phyloP scores from a whole-genome alignment of 2,797 vertebrate genomes.

The Sebastes steindachneri region DNA sequence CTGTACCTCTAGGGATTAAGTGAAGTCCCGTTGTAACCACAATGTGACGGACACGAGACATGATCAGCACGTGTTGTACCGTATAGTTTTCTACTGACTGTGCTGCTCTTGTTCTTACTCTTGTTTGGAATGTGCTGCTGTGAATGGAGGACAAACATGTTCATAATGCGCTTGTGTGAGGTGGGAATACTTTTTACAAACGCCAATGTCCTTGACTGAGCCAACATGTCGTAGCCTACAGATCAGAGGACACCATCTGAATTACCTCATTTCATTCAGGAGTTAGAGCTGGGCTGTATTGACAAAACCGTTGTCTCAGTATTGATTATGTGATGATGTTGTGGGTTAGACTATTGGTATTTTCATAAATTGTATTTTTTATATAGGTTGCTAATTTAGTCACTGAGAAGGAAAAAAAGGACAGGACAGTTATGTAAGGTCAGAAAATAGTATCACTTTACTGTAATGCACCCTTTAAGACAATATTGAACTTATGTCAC shows the following conservation, averaged over 20 bases:
- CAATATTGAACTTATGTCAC: neutral
- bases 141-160: constrained; percentile 3
- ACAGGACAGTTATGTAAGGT: neutral
- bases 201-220: neutral
- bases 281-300: neutral
- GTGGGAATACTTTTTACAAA: neutral
- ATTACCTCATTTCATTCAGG: neutral
- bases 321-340: neutral
- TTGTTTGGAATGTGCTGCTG: constrained; percentile 28
- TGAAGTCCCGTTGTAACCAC: neutral
- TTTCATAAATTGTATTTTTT: neutral
- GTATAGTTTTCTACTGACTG: constrained; percentile 19
- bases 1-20: neutral
- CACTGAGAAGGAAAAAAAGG: neutral
- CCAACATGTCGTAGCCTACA: neutral
- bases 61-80: neutral
- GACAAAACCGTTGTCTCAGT: neutral
- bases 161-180: neutral
- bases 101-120: constrained; percentile 21
- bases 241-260: neutral
- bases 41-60: neutral
- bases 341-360: constrained; percentile 1
- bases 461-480: neutral
- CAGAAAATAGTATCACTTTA: neutral
- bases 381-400: neutral